Conservation (phyloP, 2,113 vertebrate species). For the Corythornis cristatus region DNA sequence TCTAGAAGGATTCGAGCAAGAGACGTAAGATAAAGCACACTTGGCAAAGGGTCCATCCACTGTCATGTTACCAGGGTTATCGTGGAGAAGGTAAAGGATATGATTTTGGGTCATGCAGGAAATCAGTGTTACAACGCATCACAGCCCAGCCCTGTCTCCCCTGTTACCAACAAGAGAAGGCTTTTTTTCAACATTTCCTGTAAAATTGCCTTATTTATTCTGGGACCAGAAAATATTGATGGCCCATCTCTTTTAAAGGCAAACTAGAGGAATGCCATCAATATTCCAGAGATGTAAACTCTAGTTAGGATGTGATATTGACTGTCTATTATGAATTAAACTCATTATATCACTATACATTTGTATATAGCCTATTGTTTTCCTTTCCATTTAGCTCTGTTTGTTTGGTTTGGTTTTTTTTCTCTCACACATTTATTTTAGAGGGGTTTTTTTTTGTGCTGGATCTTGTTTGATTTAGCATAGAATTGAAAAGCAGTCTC, state of each 20-base stretch:
- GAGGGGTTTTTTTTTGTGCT: neutral
- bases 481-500: neutral
- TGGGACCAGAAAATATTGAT: neutral
- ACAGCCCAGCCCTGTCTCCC: neutral
- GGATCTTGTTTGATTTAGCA: neutral
- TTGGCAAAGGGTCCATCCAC: neutral
- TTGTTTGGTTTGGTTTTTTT: neutral
- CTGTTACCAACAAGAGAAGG: neutral
- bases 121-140: neutral
- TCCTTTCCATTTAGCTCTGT: neutral
- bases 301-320: neutral
- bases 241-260: neutral
- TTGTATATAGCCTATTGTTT: neutral
- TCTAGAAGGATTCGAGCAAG: neutral
- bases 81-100: neutral
- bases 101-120: neutral
- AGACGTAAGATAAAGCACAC: neutral
- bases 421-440: neutral
- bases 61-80: neutral
- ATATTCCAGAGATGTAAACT: neutral
- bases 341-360: neutral
- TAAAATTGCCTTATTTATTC: neutral
- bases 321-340: neutral
- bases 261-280: neutral
- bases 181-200: neutral